Percentiles rank a stretch among this genome's conserved stretches.
Evolutionary conservation across 2,797 vertebrate genomes (phyloP).

Genomic region (Pseudochirops cupreus): DNA sequence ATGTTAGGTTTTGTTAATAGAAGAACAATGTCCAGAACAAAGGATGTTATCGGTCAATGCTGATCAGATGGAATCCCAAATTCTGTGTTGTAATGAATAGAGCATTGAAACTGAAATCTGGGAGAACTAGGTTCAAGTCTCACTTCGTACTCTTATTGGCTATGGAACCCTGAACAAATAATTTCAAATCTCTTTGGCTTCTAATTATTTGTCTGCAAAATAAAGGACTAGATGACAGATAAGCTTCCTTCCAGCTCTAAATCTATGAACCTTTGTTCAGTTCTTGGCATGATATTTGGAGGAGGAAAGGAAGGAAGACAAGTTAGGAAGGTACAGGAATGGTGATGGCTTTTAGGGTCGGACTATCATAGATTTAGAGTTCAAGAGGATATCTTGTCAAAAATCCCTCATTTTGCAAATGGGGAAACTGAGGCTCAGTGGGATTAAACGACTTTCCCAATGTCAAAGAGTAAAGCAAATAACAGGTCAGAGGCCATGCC

Average conservation of each 20-base stretch:
- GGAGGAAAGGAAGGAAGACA: background rate
- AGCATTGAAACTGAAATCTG: background rate
- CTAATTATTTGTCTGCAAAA: background rate
- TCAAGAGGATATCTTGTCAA: background rate
- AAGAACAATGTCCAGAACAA: background rate
- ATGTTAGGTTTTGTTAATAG: background rate
- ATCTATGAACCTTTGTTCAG: background rate
- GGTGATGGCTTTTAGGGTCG: background rate
- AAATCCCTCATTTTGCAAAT: background rate
- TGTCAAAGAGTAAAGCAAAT: background rate
- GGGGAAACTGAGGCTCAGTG: background rate
- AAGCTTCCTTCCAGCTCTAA: background rate
- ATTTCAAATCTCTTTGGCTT: background rate
- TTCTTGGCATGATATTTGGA: background rate
- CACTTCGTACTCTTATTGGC: background rate
- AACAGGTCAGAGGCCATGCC: background rate
- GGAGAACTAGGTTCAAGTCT: background rate
- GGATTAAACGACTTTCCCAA: background rate
- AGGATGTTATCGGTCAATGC: background rate
- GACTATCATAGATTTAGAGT: background rate
- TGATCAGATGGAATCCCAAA: background rate
- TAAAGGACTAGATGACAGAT: background rate
- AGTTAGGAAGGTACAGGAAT: background rate
- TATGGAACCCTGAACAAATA: background rate
- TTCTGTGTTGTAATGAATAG: background rate